Evolutionary conservation across 1,140 invertebrate genomes (phyloP), one percentile per base, ranked within the genome.

Genomic region (Diploscapter pachys): DNA sequence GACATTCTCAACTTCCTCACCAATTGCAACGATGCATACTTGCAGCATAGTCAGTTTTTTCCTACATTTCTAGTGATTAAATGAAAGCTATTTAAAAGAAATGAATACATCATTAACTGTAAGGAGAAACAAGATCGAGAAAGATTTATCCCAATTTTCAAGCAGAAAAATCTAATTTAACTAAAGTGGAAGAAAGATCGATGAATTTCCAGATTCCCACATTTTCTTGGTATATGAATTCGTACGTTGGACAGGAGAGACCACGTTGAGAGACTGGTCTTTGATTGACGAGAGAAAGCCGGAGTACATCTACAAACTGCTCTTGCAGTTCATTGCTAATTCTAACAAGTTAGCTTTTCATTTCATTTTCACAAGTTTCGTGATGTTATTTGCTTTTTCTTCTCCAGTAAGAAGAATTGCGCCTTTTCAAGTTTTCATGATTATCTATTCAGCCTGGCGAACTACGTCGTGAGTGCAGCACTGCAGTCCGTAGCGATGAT

Each of bases 141-240:
- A 59, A 59, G 13, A 59, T 59, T 9, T 31, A 31, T 31, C 31
- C 31, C 31, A 31, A 31, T 31, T 31, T 31, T 31, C 31, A 31
- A 31, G 31, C 31, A 31, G 31, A 31, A 31, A 31, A 31, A 31
- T 31, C 31, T 31, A 31, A 31, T 31, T 31, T 31, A 31, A 31
- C 31, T 31, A 31, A 31, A 31, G 1, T 1, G 31, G 31, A 31
- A 31, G 31, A 31, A 31, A 31, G 31, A 31, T 31, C 31, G 31
- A 31, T 31, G 31, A 31, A 31, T 31, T 31, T 31, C 31, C 31
- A 31, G 49, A 72, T 54, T 62, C 77, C 3, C 53, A 52, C 67
- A 64, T 59, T 4, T 78, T 78, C 57, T 68, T 78, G 4, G 9
- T 77, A 6, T 72, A 72, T 53, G 63, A 78, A 72, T 54, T 78